Base-by-base conservation (phyloP, 2,113 vertebrate species). In the Cettia cetti region DNA sequence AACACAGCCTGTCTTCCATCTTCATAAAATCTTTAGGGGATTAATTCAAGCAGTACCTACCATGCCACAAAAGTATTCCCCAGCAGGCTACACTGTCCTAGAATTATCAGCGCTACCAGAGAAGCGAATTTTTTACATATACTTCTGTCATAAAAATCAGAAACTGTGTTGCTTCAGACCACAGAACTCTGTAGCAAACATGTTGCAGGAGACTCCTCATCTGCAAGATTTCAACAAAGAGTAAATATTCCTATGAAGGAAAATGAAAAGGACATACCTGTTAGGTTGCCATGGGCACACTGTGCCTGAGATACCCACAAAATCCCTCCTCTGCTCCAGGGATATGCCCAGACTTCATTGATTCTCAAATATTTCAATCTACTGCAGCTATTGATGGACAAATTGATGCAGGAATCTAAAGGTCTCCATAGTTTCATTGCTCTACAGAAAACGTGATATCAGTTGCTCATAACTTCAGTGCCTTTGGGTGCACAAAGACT, bases 131-230 rank as follows among this genome's bases (percentile, higher is more conserved):
- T 56, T n/a, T 77, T 86, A 1, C 2, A 17, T 33, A 14, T 7
- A 4, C 1, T 5, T 74, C 33, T 59, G 7, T 27, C 31, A 27
- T 66, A 81, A 74, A 77, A 28, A 39, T 42, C 26, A 37, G 50
- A 56, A 83, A 65, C 3, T 8, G 31, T 26, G 4, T 47, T 74
- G 4, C 26, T 79, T 15, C 35, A 85, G 33, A 56, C 4, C 8
- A 33, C 1, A 0, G 5, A 10, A 37, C 8, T 44, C 49, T 56
- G 17, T n/a, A 35, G 18, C 31, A 10, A n/a, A 53, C 1, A 1
- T 19, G 61, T 53, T 78, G 17, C 9, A 75, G 35, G 13, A 78
- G 7, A 15, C 11, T 8, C 6, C 7, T 80, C 33, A 37, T 40
- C 10, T 1, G 0, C 13, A 75, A 69, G 23, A 20, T 37, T 80